Percentiles rank a stretch among this genome's conserved stretches.
Conservation (phyloP, 2,113 vertebrate species). For the Melanerpes aurifrons region DNA sequence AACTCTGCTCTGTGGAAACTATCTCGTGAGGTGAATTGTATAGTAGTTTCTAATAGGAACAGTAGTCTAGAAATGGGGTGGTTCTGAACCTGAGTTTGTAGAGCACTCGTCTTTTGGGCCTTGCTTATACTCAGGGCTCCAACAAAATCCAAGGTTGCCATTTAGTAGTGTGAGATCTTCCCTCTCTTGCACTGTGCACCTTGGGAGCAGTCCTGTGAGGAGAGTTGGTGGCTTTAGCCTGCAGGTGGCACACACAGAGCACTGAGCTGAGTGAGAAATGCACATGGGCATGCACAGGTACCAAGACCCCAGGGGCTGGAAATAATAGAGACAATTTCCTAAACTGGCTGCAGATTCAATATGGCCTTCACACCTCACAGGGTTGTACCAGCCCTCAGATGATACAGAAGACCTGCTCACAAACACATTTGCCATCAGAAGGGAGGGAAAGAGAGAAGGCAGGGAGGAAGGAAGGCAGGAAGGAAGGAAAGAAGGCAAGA, state of each 20-base stretch:
- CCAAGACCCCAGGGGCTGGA: not conserved
- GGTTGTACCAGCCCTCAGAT: not conserved
- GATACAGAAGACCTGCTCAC: not conserved
- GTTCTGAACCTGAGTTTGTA: not conserved
- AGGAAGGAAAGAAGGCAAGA: not conserved
- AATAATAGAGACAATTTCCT: not conserved
- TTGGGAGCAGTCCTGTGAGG: not conserved
- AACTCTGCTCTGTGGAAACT: not conserved
- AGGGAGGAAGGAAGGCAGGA: not conserved
- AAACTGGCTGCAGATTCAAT: not conserved
- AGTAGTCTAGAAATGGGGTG: not conserved
- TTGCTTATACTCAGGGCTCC: not conserved
- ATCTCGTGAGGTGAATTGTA: not conserved
- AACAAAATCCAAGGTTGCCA: not conserved
- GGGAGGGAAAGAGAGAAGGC: too few relatives aligned
- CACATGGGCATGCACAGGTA: not conserved
- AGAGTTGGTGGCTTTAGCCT: not conserved
- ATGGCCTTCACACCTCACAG: not conserved
- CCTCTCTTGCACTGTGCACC: not conserved
- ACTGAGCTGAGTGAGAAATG: fast-evolving
- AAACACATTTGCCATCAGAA: not conserved
- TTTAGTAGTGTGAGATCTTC: not conserved
- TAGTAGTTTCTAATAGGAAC: not conserved
- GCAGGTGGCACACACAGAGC: not conserved
- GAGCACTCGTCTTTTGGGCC: not conserved